A percentile compares a stretch with the other conserved stretches of the same genome.
Conservation (phyloP, 2,797 vertebrate genomes). For the Okamejei kenojei region DNA sequence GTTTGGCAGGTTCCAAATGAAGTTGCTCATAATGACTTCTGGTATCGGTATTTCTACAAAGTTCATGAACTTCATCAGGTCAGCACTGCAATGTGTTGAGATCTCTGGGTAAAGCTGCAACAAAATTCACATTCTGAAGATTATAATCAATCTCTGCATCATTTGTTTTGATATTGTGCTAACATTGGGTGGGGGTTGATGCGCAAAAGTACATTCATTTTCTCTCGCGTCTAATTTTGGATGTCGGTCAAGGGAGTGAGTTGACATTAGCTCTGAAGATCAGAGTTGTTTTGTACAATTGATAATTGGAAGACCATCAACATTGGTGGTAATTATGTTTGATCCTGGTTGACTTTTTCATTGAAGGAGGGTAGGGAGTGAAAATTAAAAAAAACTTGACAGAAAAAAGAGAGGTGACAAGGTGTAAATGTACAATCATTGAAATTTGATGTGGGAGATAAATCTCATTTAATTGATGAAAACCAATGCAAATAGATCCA, state of each 20-base stretch:
- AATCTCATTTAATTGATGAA: not conserved
- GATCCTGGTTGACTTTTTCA: not conserved
- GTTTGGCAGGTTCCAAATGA: slow-evolving; percentile 24
- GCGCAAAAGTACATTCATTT: not conserved
- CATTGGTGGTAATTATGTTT: not conserved
- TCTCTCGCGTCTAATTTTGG: not conserved
- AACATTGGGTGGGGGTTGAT: not conserved
- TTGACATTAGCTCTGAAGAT: not conserved
- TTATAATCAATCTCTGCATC: not conserved
- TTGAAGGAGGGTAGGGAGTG: not conserved
- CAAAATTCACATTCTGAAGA: not conserved
- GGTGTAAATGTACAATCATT: not conserved
- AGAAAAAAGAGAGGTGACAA: not conserved
- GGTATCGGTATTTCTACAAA: slow-evolving; percentile 35
- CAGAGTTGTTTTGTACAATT: not conserved
- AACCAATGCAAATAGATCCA: not conserved
- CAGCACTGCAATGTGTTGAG: not conserved
- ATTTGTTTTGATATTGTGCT: not conserved
- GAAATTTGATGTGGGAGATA: not conserved
- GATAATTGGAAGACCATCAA: not conserved
- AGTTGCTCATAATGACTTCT: slow-evolving; percentile 23
- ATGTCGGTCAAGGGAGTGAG: not conserved
- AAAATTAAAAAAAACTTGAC: not conserved
- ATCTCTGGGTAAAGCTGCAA: not conserved
- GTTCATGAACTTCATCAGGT: slow-evolving; percentile 21